Evolutionary conservation across 2,797 vertebrate species (phyloP), one percentile per base, ranked within the genome.

Genomic region (Eulemur mongoz): DNA sequence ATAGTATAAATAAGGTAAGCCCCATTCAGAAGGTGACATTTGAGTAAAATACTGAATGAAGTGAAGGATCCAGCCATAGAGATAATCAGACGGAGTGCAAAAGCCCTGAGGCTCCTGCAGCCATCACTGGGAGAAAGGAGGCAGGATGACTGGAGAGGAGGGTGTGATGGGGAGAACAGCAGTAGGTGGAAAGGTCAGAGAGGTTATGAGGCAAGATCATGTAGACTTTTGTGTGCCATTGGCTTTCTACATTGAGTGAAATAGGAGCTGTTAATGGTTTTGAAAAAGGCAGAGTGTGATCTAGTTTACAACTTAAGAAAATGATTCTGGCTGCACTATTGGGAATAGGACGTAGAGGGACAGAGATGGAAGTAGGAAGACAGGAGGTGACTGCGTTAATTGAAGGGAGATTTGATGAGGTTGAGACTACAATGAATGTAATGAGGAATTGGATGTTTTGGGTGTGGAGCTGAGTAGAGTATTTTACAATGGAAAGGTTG

Each of bases 91-190:
- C 12, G 45, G 22, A 67, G 8, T 35, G 5, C 30, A 45, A 63
- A 75, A 48, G 3, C 14, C 22, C 57, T 38, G 2, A 54, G 25
- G 6, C 18, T 59, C 17, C 11, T 32, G 1, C 22, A 65, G 50
- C 7, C 1, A 23, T 92, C 45, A 10, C 4, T 15, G 3, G 69
- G 9, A 85, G 2, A 2, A 23, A 70, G 17, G 30, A 76, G 6
- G 4, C 7, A 2, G 8, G 8, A 12, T 12, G 10, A 7, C 45
- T 35, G 38, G 63, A 65, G n/a, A 50, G 6, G 14, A 69, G 15
- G n/a, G 12, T 7, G 8, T 1, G 1, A 8, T 32, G 30, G 20
- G 8, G 25, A 63, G 7, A 65, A 7, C 0, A 48, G 14, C 2
- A 48, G 18, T 3, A 80, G 11, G 5, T 57, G 15, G 32, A 70